These are phyloP conservation scores for Nanorana parkeri DNA, from an alignment of 2,113 vertebrate species.

Conservation along the genomic window DNA sequence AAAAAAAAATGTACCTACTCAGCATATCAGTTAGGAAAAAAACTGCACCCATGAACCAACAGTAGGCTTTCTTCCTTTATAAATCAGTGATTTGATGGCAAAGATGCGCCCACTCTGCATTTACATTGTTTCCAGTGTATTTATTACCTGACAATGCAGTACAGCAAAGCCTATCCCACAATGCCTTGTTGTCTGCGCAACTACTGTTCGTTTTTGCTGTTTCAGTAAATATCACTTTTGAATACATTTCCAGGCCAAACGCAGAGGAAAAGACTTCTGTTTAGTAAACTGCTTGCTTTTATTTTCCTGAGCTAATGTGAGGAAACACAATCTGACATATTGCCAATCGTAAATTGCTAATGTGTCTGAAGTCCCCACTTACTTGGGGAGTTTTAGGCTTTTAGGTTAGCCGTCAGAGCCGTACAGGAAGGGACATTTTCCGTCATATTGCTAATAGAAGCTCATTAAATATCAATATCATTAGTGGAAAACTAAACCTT, in stretches of 20 bases:
- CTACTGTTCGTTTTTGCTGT: conserved; percentile 35
- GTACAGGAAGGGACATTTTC: conserved; percentile 25
- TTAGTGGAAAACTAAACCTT: background rate
- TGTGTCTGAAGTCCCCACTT: conserved; percentile 30
- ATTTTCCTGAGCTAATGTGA: conserved; percentile 4
- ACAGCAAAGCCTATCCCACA: background rate
- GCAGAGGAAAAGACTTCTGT: background rate
- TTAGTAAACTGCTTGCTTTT: conserved; percentile 1
- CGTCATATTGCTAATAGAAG: background rate
- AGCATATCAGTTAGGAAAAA: too few relatives aligned
- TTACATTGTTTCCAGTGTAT: conserved; percentile 1
- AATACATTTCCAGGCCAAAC: background rate
- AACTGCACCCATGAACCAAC: too few relatives aligned
- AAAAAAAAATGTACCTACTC: too few relatives aligned
- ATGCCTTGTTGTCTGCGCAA: background rate
- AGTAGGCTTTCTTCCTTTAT: too few relatives aligned
- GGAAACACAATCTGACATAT: conserved; percentile 43
- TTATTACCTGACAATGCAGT: conserved; percentile 18
- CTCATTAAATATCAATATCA: conserved; percentile 16
- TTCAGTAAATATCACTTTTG: conserved; percentile 21
- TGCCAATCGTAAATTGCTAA: conserved; percentile 43
- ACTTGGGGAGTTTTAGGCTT: conserved; percentile 27
- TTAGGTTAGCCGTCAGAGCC: conserved; percentile 4
- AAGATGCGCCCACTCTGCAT: conserved; percentile 6
- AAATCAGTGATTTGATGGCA: too few relatives aligned